Evolutionary conservation across 2,888 invertebrate species (phyloP).

Genomic region (Lochmaea crataegi): DNA sequence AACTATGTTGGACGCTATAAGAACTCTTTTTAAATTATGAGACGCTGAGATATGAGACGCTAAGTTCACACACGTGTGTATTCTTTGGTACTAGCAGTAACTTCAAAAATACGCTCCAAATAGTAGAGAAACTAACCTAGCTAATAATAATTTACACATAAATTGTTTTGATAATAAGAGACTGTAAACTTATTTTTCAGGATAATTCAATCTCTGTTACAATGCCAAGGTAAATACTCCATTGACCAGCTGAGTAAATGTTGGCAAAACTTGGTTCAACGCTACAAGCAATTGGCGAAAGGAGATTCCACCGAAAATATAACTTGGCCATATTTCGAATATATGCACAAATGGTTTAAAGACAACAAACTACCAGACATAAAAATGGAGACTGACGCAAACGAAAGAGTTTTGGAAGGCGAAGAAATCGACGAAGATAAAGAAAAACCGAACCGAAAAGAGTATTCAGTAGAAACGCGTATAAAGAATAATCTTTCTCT

Average conservation of each 20-base stretch:
- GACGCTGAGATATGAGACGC: too few species aligned
- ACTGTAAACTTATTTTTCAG: slow-evolving; percentile 38
- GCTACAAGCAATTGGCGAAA: slow-evolving; percentile 49
- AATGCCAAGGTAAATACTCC: slow-evolving; percentile 51
- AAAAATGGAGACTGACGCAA: slow-evolving; percentile 37
- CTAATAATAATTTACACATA: too few species aligned
- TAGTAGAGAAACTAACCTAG: too few species aligned
- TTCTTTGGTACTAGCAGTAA: too few species aligned
- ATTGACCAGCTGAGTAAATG: slow-evolving; percentile 53
- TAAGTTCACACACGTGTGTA: too few species aligned
- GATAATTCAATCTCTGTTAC: slow-evolving; percentile 51
- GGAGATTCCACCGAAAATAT: slow-evolving; percentile 47
- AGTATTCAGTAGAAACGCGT: slow-evolving; percentile 14
- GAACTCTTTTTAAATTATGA: too few species aligned
- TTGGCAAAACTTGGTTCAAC: slow-evolving; percentile 54
- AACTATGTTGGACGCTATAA: too few species aligned
- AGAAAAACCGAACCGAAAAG: slow-evolving; percentile 7
- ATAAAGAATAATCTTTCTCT: slow-evolving; percentile 41
- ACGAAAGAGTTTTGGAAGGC: slow-evolving; percentile 35
- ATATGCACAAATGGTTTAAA: slow-evolving; percentile 51
- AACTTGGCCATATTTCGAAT: slow-evolving; percentile 52
- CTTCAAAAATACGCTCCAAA: too few species aligned
- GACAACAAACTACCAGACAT: slow-evolving; percentile 40
- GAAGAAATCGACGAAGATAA: slow-evolving; percentile 39
- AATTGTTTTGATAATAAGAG: background rate